These are phyloP conservation scores for Hippopotamus amphibius DNA, from an alignment of 2,113 vertebrate genomes.

Conservation along the genomic window DNA sequence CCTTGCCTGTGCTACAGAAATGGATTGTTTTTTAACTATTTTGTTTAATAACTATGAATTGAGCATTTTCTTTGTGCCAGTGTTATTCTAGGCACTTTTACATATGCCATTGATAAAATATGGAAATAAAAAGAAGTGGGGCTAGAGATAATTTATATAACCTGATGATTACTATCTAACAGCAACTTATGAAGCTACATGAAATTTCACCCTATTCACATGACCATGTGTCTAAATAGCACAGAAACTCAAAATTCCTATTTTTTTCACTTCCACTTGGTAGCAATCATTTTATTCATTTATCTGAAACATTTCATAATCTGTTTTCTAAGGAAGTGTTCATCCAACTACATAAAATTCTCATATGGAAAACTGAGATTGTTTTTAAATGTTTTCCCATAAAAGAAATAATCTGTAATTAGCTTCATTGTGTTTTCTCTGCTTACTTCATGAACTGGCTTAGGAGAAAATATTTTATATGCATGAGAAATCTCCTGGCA, in stretches of 20 bases:
- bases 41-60: not conserved
- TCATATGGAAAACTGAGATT: not conserved
- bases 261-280: not conserved
- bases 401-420: conserved; percentile 25
- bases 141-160: not conserved
- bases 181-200: not conserved
- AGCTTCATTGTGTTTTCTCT: conserved; percentile 41
- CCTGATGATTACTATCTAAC: not conserved
- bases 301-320: not conserved
- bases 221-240: not conserved
- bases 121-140: not conserved
- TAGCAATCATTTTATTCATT: not conserved
- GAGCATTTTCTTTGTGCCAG: not conserved
- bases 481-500: conserved; percentile 4
- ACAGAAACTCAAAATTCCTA: not conserved
- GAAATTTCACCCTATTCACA: not conserved
- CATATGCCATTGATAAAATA: not conserved
- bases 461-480: conserved; percentile 38
- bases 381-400: not conserved
- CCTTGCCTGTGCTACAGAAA: not conserved
- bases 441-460: conserved; percentile 48
- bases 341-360: not conserved
- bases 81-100: not conserved
- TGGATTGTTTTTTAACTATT: not conserved
- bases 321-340: not conserved